These are phyloP conservation scores for Coreius guichenoti DNA, from an alignment of 2,797 vertebrate species.

Conservation along the genomic window DNA sequence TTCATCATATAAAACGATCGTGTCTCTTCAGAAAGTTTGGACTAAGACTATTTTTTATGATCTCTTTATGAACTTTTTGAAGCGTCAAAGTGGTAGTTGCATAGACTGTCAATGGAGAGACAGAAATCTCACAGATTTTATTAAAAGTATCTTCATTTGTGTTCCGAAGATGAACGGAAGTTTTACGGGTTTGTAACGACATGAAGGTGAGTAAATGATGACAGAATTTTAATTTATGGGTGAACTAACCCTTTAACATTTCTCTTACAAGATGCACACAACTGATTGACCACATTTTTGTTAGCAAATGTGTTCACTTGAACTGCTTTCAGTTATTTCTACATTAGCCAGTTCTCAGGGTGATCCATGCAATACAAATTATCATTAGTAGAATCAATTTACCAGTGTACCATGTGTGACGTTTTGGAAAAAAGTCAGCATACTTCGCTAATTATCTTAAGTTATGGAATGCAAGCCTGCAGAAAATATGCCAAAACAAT, in stretches of 20 bases:
- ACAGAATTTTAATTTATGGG: too few relatives aligned
- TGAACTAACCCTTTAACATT: neutral
- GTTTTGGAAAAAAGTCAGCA: conserved; percentile 29
- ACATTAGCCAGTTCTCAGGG: neutral
- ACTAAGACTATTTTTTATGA: too few relatives aligned
- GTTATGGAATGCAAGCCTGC: conserved; percentile 63
- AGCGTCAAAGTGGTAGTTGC: too few relatives aligned
- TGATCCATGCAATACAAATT: neutral
- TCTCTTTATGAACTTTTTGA: too few relatives aligned
- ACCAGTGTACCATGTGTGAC: conserved; percentile 34
- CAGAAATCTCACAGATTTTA: too few relatives aligned
- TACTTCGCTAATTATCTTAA: conserved; percentile 62
- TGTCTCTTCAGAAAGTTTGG: too few relatives aligned
- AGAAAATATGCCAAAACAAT: conserved; percentile 63
- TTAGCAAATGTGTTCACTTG: neutral
- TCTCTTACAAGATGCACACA: neutral
- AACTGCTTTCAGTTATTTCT: neutral
- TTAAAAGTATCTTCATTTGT: too few relatives aligned
- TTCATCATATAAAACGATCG: too few relatives aligned
- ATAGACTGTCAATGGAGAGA: too few relatives aligned
- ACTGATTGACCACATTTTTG: neutral
- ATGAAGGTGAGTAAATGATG: too few relatives aligned
- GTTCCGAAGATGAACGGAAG: too few relatives aligned
- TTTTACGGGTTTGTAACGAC: too few relatives aligned
- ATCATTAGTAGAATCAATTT: neutral